phyloP scores from a whole-genome alignment of 2,888 invertebrate genomes.

The Pristionchus japonicus region DNA sequence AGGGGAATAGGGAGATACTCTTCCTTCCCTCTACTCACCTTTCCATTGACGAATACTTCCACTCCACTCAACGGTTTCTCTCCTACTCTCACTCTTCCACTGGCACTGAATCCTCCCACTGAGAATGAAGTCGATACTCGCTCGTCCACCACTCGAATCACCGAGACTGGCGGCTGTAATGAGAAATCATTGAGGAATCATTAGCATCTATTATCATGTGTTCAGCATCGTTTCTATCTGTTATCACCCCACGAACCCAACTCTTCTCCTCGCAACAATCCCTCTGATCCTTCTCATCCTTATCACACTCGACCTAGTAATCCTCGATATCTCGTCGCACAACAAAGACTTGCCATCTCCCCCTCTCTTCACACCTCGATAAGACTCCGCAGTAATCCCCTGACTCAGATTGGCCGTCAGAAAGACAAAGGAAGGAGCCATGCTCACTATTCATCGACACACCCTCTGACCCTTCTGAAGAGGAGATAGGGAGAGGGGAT shows the following conservation, averaged over 20 bases:
- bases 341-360: conserved; percentile 7
- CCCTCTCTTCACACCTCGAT: conserved; percentile 7
- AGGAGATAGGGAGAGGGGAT: background rate
- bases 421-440: background rate
- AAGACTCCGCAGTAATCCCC: conserved; percentile 10
- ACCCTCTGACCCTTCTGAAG: background rate
- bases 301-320: background rate
- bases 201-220: background rate
- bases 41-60: conserved; percentile 56
- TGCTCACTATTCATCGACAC: background rate
- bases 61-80: conserved; percentile 50
- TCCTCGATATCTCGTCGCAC: background rate
- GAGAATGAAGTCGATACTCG: conserved; percentile 51
- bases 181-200: background rate
- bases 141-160: background rate
- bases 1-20: background rate
- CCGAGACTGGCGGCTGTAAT: conserved; percentile 1
- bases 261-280: background rate
- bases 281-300: no score
- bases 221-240: background rate
- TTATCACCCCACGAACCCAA: background rate
- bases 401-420: background rate
- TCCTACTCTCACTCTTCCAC: conserved; percentile 51
- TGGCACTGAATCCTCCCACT: conserved; percentile 55
- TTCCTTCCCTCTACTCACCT: conserved; percentile 23